These are phyloP conservation scores for Muscicapa striata DNA, from an alignment of 2,797 vertebrate genomes.

Conservation along the genomic window DNA sequence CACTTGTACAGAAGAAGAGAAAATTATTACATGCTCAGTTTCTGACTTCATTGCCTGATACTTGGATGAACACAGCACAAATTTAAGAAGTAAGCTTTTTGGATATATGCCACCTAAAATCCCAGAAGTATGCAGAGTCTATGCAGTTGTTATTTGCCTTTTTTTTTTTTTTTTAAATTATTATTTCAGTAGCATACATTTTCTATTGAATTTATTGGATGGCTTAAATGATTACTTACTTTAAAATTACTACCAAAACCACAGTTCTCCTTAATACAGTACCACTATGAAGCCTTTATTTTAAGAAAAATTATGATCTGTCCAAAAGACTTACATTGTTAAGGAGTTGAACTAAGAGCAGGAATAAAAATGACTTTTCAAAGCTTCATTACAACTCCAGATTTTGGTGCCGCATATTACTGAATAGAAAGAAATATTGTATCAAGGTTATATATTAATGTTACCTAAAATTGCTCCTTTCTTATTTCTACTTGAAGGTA, in stretches of 20 bases:
- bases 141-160: constrained; percentile 42
- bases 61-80: constrained; percentile 51
- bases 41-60: constrained; percentile 57
- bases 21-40: constrained; percentile 46
- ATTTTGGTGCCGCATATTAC: not conserved
- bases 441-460: not conserved
- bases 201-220: not conserved
- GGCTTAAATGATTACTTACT: not conserved
- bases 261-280: not conserved
- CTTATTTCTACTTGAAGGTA: not conserved
- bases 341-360: not conserved
- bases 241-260: not conserved
- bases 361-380: not conserved
- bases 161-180: constrained; percentile 7
- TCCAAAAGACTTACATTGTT: not conserved
- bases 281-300: not conserved
- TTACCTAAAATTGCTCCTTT: not conserved
- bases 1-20: constrained; percentile 15
- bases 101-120: constrained; percentile 31
- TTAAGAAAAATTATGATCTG: not conserved
- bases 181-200: constrained; percentile 18
- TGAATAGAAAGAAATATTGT: not conserved
- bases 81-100: constrained; percentile 52
- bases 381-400: not conserved
- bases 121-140: not conserved